phyloP scores from a whole-genome alignment of 2,113 vertebrate species.

The Aphyosemion australe region DNA sequence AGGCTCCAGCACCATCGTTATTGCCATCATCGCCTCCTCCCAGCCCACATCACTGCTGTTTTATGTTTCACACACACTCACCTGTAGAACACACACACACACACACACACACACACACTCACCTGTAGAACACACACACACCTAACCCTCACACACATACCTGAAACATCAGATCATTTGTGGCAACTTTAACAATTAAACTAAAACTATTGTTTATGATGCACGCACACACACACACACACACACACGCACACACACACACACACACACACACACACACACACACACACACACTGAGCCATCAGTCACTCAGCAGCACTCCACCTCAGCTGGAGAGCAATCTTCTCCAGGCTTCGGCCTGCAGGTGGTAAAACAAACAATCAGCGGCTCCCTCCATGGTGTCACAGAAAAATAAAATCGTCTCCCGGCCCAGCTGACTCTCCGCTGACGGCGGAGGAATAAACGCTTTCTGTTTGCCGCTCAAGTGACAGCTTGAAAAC shows the following conservation, averaged over 20 bases:
- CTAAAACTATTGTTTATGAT: constrained; percentile 2
- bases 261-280: constrained; percentile 3
- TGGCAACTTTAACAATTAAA: constrained; percentile 10
- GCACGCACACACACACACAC: constrained; percentile 4
- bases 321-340: constrained; percentile 46
- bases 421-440: constrained; percentile 48
- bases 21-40: neutral
- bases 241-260: constrained; percentile 5
- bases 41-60: constrained; percentile 22
- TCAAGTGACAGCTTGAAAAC: constrained; percentile 29
- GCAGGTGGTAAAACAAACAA: constrained; percentile 72
- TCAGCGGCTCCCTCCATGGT: constrained; percentile 54
- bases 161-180: neutral
- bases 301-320: constrained; percentile 53
- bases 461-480: neutral
- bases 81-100: constrained; percentile 12
- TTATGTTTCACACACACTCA: constrained; percentile 16
- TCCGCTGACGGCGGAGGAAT: constrained; percentile 11
- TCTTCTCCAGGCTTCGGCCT: constrained; percentile 59
- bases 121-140: neutral
- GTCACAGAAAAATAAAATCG: constrained; percentile 37
- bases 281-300: constrained; percentile 18
- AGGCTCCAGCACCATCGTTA: neutral
- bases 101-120: neutral
- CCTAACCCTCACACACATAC: neutral